Evolutionary conservation across 1,140 invertebrate genomes (phyloP).

Genomic region (Drosophila sechellia): DNA sequence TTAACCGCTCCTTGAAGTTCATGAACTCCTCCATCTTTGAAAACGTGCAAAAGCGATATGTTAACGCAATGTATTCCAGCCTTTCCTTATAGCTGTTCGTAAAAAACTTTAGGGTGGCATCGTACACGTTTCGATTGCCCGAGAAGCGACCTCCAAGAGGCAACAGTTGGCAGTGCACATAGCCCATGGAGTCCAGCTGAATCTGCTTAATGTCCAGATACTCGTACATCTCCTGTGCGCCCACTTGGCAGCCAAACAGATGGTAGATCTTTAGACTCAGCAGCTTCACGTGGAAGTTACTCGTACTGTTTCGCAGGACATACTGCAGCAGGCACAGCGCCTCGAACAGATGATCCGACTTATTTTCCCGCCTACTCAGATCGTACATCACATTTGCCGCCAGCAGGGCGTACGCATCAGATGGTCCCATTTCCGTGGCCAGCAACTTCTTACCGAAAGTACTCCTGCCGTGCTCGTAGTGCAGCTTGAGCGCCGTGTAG

Average conservation of each 20-base stretch:
- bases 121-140: constrained; percentile 88
- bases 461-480: constrained; percentile 85
- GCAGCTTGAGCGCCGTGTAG: constrained; percentile 85
- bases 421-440: constrained; percentile 87
- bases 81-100: constrained; percentile 94
- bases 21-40: constrained; percentile 96
- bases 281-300: constrained; percentile 92
- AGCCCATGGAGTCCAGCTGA: constrained; percentile 96
- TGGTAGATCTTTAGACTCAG: constrained; percentile 90
- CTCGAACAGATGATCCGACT: constrained; percentile 87
- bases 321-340: constrained; percentile 89
- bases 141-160: constrained; percentile 89
- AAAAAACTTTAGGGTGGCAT: constrained; percentile 93
- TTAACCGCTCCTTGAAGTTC: constrained; percentile 91
- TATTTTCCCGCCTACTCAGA: constrained; percentile 86
- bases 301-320: constrained; percentile 89
- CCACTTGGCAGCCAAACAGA: constrained; percentile 88
- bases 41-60: constrained; percentile 97
- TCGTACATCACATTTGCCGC: constrained; percentile 92
- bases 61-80: constrained; percentile 95
- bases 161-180: constrained; percentile 91
- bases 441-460: constrained; percentile 85
- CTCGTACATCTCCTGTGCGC: constrained; percentile 88
- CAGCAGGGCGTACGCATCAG: constrained; percentile 92
- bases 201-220: constrained; percentile 96